Conservation (phyloP, 2,888 invertebrate genomes). For the Meiosimyza decipiens region DNA sequence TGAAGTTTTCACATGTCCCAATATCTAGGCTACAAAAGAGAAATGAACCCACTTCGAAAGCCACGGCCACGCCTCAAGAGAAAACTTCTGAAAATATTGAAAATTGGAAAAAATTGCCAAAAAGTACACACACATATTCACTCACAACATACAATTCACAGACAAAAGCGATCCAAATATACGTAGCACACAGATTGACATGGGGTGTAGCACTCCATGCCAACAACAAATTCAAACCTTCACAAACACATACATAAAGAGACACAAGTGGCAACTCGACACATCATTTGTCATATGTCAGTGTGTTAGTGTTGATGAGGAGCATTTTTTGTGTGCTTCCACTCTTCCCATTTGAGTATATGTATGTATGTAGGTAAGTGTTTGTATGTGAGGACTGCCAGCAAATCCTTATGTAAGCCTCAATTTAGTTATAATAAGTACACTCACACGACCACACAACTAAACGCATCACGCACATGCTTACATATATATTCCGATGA, state of each 20-base stretch:
- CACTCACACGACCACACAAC: not conserved
- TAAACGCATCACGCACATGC: not conserved
- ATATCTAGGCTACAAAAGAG: too few species aligned
- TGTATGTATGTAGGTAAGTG: slow-evolving; percentile 2
- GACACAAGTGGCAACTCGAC: slow-evolving; percentile 2
- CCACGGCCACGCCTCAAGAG: too few species aligned
- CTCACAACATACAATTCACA: too few species aligned
- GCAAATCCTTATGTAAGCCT: slow-evolving; percentile 15
- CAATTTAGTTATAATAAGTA: not conserved
- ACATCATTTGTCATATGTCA: slow-evolving; percentile 9
- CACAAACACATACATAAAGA: not conserved
- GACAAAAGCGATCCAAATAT: too few species aligned
- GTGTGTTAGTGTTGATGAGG: not conserved
- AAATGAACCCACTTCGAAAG: too few species aligned
- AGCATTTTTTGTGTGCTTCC: not conserved
- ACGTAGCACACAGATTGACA: not conserved
- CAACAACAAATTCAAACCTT: not conserved
- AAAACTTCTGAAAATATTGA: too few species aligned
- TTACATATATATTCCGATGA: too few species aligned
- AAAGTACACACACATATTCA: too few species aligned
- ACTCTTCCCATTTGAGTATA: not conserved
- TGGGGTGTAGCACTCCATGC: not conserved
- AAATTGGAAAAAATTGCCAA: too few species aligned
- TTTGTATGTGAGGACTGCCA: not conserved
- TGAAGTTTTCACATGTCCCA: too few species aligned